phyloP scores from a whole-genome alignment of 2,113 vertebrate genomes.

The Urocynchramus pylzowi region DNA sequence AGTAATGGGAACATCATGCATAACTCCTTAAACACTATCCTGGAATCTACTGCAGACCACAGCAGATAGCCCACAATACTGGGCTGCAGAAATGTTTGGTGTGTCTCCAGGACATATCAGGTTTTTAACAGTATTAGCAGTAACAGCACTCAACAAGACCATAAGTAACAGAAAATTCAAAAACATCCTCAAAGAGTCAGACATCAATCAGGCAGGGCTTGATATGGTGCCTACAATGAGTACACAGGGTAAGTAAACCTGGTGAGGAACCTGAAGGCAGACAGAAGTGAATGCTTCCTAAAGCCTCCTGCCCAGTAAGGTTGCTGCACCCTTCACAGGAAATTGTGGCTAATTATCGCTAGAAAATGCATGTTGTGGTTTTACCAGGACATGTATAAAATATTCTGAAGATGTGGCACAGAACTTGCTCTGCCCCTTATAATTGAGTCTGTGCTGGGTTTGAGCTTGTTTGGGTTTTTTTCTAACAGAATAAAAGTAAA shows the following conservation, averaged over 20 bases:
- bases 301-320: background rate
- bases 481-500: background rate
- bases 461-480: background rate
- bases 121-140: background rate
- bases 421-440: background rate
- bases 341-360: background rate
- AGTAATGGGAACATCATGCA: background rate
- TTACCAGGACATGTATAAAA: background rate
- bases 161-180: background rate
- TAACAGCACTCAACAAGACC: background rate
- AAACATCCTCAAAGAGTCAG: background rate
- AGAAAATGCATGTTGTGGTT: background rate
- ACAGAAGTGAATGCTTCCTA: background rate
- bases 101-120: background rate
- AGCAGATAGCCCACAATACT: fast-evolving
- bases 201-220: background rate
- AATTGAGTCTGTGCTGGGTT: background rate
- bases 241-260: background rate
- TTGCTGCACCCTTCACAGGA: background rate
- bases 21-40: background rate
- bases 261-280: background rate
- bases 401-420: background rate
- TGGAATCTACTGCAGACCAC: background rate
- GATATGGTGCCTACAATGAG: background rate
- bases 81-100: no score